Evolutionary conservation across 2,113 vertebrate species (phyloP).

Genomic region (Ploceus nigricollis): DNA sequence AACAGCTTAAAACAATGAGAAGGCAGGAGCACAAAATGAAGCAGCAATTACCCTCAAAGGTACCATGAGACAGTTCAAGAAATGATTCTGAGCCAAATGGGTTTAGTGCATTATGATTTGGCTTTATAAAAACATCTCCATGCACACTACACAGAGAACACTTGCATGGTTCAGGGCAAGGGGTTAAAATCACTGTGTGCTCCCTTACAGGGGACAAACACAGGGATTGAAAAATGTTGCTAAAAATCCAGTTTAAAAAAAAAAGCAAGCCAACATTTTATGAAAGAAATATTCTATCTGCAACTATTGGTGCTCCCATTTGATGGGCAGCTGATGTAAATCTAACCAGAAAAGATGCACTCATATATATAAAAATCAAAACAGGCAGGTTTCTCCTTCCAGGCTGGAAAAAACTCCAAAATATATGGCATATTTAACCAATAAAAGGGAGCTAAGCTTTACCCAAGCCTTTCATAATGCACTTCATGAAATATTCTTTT

Average conservation of each 20-base stretch:
- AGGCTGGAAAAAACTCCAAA: not conserved
- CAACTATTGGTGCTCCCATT: not conserved
- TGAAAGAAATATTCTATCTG: not conserved
- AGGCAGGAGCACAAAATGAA: not conserved
- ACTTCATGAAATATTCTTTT: not conserved
- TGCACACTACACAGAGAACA: not conserved
- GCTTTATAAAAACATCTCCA: slow-evolving; percentile 13
- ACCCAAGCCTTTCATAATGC: slow-evolving; percentile 20
- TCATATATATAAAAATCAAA: not conserved
- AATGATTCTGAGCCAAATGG: not conserved
- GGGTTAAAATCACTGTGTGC: not conserved
- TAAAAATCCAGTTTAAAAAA: not conserved
- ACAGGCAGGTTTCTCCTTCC: not conserved
- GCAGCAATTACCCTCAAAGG: slow-evolving; percentile 3
- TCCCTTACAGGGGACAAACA: not conserved
- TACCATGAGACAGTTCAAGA: not conserved
- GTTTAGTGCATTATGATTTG: slow-evolving; percentile 20
- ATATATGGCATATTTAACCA: not conserved
- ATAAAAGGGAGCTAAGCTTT: not conserved
- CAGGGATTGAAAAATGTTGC: not conserved
- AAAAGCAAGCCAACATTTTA: not conserved
- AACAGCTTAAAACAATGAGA: not conserved
- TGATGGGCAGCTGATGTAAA: not conserved
- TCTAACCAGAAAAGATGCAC: not conserved
- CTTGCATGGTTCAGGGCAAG: not conserved